These are phyloP conservation scores for Harpagifer antarcticus DNA, from an alignment of 2,797 vertebrate species.

Conservation along the genomic window DNA sequence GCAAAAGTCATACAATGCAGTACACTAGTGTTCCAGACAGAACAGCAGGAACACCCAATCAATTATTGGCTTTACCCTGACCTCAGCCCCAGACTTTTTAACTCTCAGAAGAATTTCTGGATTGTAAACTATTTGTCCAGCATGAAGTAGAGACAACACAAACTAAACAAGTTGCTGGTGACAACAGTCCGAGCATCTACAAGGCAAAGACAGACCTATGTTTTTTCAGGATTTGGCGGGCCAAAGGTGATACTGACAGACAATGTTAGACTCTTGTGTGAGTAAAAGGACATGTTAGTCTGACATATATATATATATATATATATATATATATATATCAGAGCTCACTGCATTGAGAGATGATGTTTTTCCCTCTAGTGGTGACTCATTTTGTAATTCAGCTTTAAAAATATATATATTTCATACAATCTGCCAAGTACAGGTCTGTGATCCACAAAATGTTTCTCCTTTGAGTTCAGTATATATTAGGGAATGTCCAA, in stretches of 20 bases:
- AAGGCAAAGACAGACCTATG: not conserved
- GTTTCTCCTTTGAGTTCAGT: not conserved
- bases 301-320: not conserved
- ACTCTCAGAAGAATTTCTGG: not conserved
- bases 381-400: not conserved
- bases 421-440: not conserved
- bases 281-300: not conserved
- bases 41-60: not conserved
- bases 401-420: not conserved
- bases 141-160: not conserved
- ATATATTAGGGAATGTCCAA: too few relatives aligned
- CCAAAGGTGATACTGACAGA: not conserved
- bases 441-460: too few relatives aligned
- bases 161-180: not conserved
- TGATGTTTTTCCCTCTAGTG: slow-evolving; percentile 19
- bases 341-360: not conserved
- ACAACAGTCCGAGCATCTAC: not conserved
- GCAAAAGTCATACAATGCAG: not conserved
- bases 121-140: slow-evolving; percentile 7
- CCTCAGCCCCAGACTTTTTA: not conserved
- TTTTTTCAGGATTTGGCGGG: not conserved
- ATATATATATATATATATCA: not conserved
- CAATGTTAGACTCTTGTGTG: not conserved
- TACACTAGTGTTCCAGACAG: not conserved
- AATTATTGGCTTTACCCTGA: not conserved